Conservation (phyloP, 2,797 vertebrate species). For the Halcyon leucocephala region DNA sequence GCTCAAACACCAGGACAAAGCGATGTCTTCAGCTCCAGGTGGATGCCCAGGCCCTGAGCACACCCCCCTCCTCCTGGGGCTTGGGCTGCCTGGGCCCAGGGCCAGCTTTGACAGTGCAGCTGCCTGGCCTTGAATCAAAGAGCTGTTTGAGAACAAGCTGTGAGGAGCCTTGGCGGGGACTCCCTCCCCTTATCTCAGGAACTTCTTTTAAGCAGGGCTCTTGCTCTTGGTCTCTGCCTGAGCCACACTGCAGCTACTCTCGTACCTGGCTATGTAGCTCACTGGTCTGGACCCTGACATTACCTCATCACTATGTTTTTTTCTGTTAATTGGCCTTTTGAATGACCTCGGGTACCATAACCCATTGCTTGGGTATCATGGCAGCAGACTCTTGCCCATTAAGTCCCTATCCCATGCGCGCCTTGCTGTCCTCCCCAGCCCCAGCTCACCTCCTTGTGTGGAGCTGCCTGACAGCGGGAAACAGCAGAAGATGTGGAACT, state of each 20-base stretch:
- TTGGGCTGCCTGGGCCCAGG: not conserved
- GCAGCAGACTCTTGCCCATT: not conserved
- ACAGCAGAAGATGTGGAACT: not conserved
- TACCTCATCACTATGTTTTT: not conserved
- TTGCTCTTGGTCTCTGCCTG: not conserved
- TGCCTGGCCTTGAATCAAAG: slow-evolving; percentile 56
- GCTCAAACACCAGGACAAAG: not conserved
- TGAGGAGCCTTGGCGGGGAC: not conserved
- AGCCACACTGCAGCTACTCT: not conserved
- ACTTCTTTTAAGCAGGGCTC: not conserved
- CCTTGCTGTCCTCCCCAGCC: not conserved
- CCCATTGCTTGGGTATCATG: not conserved
- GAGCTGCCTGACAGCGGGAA: not conserved
- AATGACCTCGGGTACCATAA: not conserved
- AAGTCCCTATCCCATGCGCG: not conserved
- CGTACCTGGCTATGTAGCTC: not conserved
- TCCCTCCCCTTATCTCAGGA: not conserved
- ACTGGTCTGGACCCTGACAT: accelerated
- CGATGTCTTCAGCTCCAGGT: not conserved
- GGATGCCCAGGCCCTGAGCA: not conserved
- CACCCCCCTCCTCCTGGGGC: not conserved
- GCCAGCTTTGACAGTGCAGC: slow-evolving; percentile 55
- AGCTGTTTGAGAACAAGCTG: slow-evolving; percentile 50
- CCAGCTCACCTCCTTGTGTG: not conserved
- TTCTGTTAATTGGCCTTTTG: not conserved